phyloP scores from a whole-genome alignment of 2,888 invertebrate genomes.

The Rhodophaea formosa region DNA sequence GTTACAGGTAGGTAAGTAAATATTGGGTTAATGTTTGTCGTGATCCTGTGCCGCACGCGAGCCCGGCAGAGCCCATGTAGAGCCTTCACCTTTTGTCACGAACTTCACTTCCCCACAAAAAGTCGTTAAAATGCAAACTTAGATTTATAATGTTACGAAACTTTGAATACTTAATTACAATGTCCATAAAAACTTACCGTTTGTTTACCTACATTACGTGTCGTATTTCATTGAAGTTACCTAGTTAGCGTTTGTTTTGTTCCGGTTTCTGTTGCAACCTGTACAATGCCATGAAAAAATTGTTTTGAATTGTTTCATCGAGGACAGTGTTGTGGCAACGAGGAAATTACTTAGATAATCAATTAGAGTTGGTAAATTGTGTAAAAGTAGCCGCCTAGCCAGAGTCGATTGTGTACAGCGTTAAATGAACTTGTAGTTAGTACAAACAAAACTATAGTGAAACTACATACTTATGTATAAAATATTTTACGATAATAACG shows the following conservation, averaged over 20 bases:
- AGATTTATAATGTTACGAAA: slow-evolving; percentile 20
- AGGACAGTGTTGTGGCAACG: slow-evolving; percentile 36
- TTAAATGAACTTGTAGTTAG: background rate
- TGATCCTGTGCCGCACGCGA: slow-evolving; percentile 36
- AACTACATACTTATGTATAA: no score
- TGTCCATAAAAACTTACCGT: slow-evolving; percentile 8
- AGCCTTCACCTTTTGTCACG: slow-evolving; percentile 41
- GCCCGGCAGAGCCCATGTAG: slow-evolving; percentile 17
- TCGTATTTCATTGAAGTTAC: slow-evolving; percentile 29
- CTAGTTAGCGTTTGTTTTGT: slow-evolving; percentile 30
- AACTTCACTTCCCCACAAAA: slow-evolving; percentile 42
- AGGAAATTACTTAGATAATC: slow-evolving; percentile 26
- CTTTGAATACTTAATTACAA: slow-evolving; percentile 19
- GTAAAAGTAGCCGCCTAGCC: slow-evolving; percentile 9
- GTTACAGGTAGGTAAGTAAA: background rate
- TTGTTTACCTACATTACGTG: slow-evolving; percentile 24
- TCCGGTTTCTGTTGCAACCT: slow-evolving; percentile 40
- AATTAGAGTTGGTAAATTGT: background rate
- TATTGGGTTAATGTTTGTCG: slow-evolving; percentile 34
- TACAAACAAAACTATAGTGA: no score
- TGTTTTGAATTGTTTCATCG: slow-evolving; percentile 40
- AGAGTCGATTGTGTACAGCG: background rate
- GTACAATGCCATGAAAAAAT: slow-evolving; percentile 40
- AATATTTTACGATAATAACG: no score
- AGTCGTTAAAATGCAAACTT: slow-evolving; percentile 24